These are phyloP conservation scores for Anguilla obscura DNA, from an alignment of 2,797 vertebrate species.

Conservation along the genomic window DNA sequence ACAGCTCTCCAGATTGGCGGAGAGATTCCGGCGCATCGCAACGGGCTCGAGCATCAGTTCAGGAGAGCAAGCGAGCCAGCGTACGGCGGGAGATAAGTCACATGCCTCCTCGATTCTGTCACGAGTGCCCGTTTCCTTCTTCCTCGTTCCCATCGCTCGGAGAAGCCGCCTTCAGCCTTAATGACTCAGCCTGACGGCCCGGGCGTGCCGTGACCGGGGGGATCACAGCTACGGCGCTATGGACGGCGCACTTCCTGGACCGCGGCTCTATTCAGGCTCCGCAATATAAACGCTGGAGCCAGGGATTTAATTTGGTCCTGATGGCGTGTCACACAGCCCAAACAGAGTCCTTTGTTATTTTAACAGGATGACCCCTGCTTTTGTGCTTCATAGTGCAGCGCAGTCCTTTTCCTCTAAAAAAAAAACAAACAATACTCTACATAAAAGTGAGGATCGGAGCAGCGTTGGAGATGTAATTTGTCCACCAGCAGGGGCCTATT, in stretches of 20 bases:
- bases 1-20: slow-evolving; percentile 47
- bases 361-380: background rate
- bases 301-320: background rate
- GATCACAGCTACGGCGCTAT: slow-evolving; percentile 33
- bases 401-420: background rate
- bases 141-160: background rate
- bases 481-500: background rate
- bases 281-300: background rate
- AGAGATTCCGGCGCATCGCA: slow-evolving; percentile 48
- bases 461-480: background rate
- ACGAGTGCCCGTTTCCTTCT: slow-evolving; percentile 38
- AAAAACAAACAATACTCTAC: background rate
- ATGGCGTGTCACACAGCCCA: background rate
- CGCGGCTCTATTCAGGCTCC: background rate
- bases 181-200: slow-evolving; percentile 44
- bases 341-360: background rate
- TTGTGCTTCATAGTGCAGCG: background rate
- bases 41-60: slow-evolving; percentile 51
- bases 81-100: slow-evolving; percentile 58
- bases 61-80: slow-evolving; percentile 37
- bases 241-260: background rate
- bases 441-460: background rate
- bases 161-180: slow-evolving; percentile 37
- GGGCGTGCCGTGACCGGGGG: slow-evolving; percentile 37
- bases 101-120: slow-evolving; percentile 56